Evolutionary conservation across 2,797 vertebrate species (phyloP).

Genomic region (Hozukius guyotensis): DNA sequence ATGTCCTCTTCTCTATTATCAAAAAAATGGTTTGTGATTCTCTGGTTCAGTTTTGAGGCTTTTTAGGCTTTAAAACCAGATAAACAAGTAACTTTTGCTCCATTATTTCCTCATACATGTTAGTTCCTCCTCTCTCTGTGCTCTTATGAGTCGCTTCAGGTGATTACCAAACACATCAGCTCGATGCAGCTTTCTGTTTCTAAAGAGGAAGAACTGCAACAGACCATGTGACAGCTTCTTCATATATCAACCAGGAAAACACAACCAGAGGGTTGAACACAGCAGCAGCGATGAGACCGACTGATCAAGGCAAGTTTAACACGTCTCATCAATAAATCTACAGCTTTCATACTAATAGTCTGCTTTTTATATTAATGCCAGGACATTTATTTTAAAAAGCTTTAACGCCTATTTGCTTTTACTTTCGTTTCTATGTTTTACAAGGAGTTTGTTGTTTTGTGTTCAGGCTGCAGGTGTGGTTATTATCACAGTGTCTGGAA

Average conservation of each 20-base stretch:
- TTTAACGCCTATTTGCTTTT: background rate
- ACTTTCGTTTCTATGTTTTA: conserved; percentile 43
- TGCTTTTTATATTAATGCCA: fast-evolving
- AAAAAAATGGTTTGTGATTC: fast-evolving
- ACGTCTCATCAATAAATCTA: fast-evolving
- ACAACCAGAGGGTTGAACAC: background rate
- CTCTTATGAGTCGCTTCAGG: fast-evolving
- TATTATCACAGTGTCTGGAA: fast-evolving
- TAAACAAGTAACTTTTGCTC: background rate
- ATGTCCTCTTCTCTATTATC: fast-evolving
- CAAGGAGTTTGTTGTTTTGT: background rate
- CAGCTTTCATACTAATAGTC: fast-evolving
- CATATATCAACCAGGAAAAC: conserved; percentile 2
- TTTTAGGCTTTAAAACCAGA: fast-evolving
- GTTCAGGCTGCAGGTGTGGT: background rate
- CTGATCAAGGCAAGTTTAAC: conserved; percentile 7
- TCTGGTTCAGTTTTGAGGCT: background rate
- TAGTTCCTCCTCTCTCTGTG: background rate
- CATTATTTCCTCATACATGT: background rate
- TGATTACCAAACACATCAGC: background rate
- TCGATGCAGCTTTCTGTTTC: background rate
- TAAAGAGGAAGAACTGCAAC: conserved; percentile 28
- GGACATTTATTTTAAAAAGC: background rate
- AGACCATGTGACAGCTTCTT: conserved; percentile 33
- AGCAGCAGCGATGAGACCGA: conserved; percentile 24